Percentiles rank a stretch among this genome's conserved stretches.
phyloP scores from a whole-genome alignment of 1,140 invertebrate species.

The Argopecten irradians region DNA sequence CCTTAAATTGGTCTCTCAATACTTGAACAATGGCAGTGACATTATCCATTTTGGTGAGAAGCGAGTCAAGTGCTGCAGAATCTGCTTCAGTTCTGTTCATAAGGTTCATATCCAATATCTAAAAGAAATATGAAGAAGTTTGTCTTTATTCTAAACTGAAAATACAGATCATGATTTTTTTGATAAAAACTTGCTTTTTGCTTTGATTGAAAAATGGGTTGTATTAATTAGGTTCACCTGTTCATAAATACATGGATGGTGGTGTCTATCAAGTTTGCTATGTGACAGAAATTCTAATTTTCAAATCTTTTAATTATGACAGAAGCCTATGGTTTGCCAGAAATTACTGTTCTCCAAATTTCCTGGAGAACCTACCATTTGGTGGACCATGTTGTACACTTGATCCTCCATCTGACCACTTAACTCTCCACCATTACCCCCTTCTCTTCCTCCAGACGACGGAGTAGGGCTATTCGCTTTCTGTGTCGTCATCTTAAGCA shows the following conservation, averaged over 20 bases:
- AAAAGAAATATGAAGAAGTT: not conserved
- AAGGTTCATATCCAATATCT: conserved; percentile 31
- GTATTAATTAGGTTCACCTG: too few relatives aligned
- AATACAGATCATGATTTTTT: not conserved
- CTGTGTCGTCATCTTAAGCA: not conserved
- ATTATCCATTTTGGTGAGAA: conserved; percentile 30
- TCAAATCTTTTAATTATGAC: not conserved
- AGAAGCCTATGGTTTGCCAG: too few relatives aligned
- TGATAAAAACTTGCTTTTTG: too few relatives aligned
- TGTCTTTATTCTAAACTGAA: not conserved
- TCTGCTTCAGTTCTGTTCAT: conserved; percentile 25
- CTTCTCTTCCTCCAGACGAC: not conserved
- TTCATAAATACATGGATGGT: too few relatives aligned
- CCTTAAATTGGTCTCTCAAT: conserved; percentile 25
- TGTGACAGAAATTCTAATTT: too few relatives aligned
- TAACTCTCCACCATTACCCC: not conserved
- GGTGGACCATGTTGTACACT: not conserved
- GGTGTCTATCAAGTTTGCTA: too few relatives aligned
- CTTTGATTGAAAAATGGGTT: too few relatives aligned
- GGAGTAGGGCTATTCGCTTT: not conserved
- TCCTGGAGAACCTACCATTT: not conserved
- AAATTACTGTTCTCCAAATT: too few relatives aligned
- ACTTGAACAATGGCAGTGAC: conserved; percentile 24
- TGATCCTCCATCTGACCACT: not conserved
- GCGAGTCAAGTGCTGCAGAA: conserved; percentile 13